A percentile compares a stretch with the other conserved stretches of the same genome.
Conservation (phyloP, 2,797 vertebrate species). For the Thaleichthys pacificus region DNA sequence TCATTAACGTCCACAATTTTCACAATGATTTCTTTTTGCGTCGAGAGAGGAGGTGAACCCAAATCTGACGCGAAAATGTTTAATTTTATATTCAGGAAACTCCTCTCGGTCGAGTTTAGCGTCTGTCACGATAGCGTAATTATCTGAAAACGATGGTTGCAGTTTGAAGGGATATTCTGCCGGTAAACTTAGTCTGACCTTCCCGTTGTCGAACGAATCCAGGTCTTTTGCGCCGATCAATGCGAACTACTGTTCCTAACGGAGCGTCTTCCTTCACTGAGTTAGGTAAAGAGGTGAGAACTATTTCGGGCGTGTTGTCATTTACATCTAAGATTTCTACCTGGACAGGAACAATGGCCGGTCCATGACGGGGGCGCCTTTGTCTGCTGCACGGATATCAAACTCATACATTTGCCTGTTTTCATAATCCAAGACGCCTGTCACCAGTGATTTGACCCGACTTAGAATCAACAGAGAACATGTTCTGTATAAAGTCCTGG, state of each 20-base stretch:
- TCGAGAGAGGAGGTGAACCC: conserved; percentile 23
- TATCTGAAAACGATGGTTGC: conserved; percentile 26
- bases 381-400: conserved; percentile 56
- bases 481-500: conserved; percentile 18
- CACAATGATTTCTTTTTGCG: conserved; percentile 2
- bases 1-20: conserved; percentile 40
- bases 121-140: conserved; percentile 39
- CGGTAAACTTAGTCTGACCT: conserved; percentile 27
- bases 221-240: conserved; percentile 40
- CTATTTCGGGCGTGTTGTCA: conserved; percentile 48
- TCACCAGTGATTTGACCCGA: conserved; percentile 23
- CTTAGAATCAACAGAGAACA: conserved; percentile 7
- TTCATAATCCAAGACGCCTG: conserved; percentile 54
- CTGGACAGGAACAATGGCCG: conserved; percentile 51
- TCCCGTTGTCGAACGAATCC: conserved; percentile 42
- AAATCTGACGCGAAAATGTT: conserved; percentile 32
- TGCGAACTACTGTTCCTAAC: conserved; percentile 32
- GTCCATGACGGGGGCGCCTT: conserved; percentile 57
- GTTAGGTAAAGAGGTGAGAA: conserved; percentile 28
- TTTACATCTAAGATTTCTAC: conserved; percentile 59
- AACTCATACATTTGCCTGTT: conserved; percentile 46
- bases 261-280: conserved; percentile 29
- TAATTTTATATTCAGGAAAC: conserved; percentile 28
- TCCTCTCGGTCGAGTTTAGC: conserved; percentile 27
- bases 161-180: conserved; percentile 27